phyloP scores from a whole-genome alignment of 2,113 vertebrate species.

The Trachemys scripta region DNA sequence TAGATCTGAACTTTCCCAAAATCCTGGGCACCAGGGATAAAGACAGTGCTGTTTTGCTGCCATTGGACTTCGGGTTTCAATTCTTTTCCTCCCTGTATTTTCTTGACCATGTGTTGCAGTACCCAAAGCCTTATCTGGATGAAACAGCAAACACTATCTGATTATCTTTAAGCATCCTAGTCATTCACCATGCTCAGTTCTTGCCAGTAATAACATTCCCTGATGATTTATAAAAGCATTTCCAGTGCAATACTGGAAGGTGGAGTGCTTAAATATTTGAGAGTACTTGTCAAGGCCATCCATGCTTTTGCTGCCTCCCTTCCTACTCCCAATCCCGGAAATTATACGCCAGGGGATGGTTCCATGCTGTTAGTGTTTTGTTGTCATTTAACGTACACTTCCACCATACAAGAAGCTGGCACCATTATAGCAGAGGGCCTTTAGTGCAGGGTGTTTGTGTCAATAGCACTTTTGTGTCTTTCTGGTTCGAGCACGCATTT shows the following conservation, averaged over 20 bases:
- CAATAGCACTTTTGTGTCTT: slow-evolving; percentile 41
- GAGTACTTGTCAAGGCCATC: neutral
- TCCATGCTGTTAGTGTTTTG: neutral
- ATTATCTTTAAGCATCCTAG: neutral
- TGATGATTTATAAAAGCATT: slow-evolving; percentile 22
- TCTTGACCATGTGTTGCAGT: neutral
- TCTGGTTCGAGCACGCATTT: slow-evolving; percentile 6
- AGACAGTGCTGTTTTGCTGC: neutral
- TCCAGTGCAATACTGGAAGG: neutral
- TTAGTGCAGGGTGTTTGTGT: slow-evolving; percentile 12
- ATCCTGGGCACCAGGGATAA: neutral
- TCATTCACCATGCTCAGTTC: neutral
- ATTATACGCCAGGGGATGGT: neutral
- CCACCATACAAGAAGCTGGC: neutral
- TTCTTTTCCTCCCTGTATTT: neutral
- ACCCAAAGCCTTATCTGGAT: neutral
- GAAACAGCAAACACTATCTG: neutral
- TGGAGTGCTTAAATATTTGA: neutral
- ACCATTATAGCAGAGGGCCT: slow-evolving; percentile 56
- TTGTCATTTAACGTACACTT: slow-evolving; percentile 29
- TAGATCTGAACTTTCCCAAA: neutral
- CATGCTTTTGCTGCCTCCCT: neutral
- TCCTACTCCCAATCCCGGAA: neutral
- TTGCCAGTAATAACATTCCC: neutral
- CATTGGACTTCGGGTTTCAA: neutral